A percentile compares a stretch with the other conserved stretches of the same genome.
These are phyloP conservation scores for Salticus scenicus DNA, from an alignment of 2,888 invertebrate genomes.

Conservation along the genomic window DNA sequence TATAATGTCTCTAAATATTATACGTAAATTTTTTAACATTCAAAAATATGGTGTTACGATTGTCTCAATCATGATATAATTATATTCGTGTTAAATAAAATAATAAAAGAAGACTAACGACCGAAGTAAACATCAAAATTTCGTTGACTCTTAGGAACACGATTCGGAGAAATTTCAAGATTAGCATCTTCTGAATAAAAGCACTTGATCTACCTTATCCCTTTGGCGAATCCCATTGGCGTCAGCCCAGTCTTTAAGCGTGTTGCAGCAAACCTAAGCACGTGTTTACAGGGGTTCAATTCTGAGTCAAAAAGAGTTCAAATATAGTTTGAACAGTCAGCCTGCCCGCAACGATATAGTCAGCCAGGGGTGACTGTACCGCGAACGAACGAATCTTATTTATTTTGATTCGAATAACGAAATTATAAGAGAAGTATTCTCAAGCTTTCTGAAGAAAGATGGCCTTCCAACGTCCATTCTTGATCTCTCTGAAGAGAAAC, in stretches of 20 bases:
- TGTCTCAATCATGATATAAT: too few species aligned
- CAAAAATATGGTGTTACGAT: too few species aligned
- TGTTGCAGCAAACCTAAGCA: conserved; percentile 48
- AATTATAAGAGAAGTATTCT: background rate
- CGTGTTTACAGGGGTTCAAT: conserved; percentile 46
- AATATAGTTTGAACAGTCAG: conserved; percentile 62
- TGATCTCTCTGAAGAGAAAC: conserved; percentile 67
- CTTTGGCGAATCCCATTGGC: conserved; percentile 41
- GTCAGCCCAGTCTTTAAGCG: background rate
- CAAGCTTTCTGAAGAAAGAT: conserved; percentile 21
- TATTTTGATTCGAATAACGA: conserved; percentile 23
- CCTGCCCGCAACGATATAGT: conserved; percentile 41
- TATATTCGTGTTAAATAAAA: too few species aligned
- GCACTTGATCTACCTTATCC: too few species aligned
- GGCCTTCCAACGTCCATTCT: conserved; percentile 70
- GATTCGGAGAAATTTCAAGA: too few species aligned
- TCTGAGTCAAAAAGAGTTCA: conserved; percentile 58
- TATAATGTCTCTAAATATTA: too few species aligned
- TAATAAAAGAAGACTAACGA: too few species aligned
- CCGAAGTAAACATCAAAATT: too few species aligned
- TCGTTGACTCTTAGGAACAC: too few species aligned
- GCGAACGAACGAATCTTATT: conserved; percentile 39
- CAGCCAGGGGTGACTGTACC: conserved; percentile 41
- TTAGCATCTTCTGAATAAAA: too few species aligned
- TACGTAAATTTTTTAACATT: too few species aligned